phyloP scores from a whole-genome alignment of 1,140 invertebrate genomes.

The Aphaenogaster ashmeadi region DNA sequence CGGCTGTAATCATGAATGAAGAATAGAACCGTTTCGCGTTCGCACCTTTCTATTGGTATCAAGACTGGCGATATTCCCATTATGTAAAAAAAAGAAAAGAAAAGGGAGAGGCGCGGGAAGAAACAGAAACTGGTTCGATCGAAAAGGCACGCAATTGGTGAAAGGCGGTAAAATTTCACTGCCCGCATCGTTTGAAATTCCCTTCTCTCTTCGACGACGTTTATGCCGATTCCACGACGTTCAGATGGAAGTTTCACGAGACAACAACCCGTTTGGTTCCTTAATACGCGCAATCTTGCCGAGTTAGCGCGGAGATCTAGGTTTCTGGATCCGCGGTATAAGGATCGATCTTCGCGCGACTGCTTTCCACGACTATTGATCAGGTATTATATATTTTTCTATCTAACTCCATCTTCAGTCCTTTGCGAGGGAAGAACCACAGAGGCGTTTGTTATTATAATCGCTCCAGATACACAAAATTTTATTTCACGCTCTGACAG shows the following conservation, averaged over 20 bases:
- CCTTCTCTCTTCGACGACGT: conserved; percentile 30
- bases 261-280: conserved; percentile 73
- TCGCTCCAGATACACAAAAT: neutral
- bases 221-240: conserved; percentile 66
- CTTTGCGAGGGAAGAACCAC: neutral
- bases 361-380: conserved; percentile 7
- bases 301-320: conserved; percentile 68
- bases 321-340: conserved; percentile 72
- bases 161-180: conserved; percentile 80
- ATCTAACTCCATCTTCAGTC: neutral
- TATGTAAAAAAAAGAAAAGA: neutral
- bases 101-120: conserved; percentile 34
- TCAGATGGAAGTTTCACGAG: conserved; percentile 66
- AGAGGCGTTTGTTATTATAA: neutral
- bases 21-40: neutral
- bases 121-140: conserved; percentile 67
- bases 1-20: neutral
- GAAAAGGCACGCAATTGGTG: conserved; percentile 74
- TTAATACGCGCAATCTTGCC: conserved; percentile 63
- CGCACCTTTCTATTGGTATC: conserved; percentile 8
- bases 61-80: conserved; percentile 38
- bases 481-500: neutral
- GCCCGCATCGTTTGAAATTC: conserved; percentile 70
- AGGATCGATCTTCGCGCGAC: conserved; percentile 25
- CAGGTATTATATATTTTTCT: neutral